Evolutionary conservation across 2,888 invertebrate genomes (phyloP).

Genomic region (Zeuzera pyrina): DNA sequence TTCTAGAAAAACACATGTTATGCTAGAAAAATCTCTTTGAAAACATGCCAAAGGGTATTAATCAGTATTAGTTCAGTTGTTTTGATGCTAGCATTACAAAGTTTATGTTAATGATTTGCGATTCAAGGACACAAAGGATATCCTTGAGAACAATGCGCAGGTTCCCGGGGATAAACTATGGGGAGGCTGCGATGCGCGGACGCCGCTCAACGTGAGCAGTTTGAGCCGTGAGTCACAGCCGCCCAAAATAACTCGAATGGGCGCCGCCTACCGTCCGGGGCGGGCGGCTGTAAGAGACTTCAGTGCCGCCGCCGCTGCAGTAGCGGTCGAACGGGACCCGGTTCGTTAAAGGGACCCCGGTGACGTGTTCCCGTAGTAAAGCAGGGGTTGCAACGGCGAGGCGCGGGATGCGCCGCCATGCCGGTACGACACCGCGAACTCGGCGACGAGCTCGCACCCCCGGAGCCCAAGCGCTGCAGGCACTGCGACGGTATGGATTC

Average conservation of each 20-base stretch:
- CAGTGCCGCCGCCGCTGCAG: conserved; percentile 66
- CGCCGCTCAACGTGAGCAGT: conserved; percentile 47
- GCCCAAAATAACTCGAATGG: conserved; percentile 66
- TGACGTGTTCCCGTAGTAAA: conserved; percentile 30
- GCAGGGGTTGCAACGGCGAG: conserved; percentile 59
- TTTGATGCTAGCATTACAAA: background rate
- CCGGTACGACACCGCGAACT: conserved; percentile 73
- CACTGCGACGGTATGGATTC: conserved; percentile 87
- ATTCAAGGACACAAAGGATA: no score
- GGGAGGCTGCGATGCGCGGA: conserved; percentile 56
- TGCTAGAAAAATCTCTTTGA: no score
- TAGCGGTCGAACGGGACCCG: conserved; percentile 51
- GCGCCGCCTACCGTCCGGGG: conserved; percentile 71
- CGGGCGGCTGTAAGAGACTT: conserved; percentile 65
- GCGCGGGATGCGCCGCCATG: conserved; percentile 74
- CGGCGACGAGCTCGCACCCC: conserved; percentile 73
- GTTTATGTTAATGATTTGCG: no score
- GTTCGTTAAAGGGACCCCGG: conserved; percentile 27
- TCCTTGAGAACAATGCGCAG: background rate
- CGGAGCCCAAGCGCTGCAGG: conserved; percentile 93
- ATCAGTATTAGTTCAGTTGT: no score
- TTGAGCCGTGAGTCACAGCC: conserved; percentile 61
- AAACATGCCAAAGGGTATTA: no score
- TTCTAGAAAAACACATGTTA: no score
- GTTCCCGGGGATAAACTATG: background rate